Evolutionary conservation across 1,140 invertebrate genomes (phyloP).

Genomic region (Drosophila kurseongensis): DNA sequence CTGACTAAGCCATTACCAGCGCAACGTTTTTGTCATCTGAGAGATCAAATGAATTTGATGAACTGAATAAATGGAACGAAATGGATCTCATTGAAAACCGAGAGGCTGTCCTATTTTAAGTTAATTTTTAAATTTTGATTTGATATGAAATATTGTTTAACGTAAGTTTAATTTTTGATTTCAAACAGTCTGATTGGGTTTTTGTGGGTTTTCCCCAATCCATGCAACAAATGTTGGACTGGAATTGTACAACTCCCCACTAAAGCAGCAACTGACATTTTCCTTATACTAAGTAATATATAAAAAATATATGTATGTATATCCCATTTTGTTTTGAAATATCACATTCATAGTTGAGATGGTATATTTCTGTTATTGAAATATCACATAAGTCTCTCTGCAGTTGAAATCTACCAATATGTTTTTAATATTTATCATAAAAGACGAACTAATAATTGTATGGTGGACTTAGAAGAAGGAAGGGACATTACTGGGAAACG

Average conservation of each 20-base stretch:
- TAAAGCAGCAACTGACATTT: background rate
- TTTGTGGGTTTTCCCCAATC: constrained; percentile 1
- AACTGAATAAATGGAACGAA: background rate
- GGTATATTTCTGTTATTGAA: too few species aligned
- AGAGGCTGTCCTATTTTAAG: background rate
- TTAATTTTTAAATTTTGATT: background rate
- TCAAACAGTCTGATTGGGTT: background rate
- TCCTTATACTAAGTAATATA: background rate
- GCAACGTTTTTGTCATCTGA: background rate
- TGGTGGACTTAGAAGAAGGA: too few species aligned
- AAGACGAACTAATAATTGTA: too few species aligned
- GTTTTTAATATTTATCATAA: too few species aligned
- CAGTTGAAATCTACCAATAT: too few species aligned
- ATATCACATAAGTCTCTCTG: too few species aligned
- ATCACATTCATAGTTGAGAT: too few species aligned
- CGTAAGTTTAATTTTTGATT: background rate
- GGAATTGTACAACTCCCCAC: background rate
- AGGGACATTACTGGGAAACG: too few species aligned
- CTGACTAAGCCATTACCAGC: background rate
- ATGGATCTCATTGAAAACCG: background rate
- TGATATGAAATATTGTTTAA: background rate
- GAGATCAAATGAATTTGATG: background rate
- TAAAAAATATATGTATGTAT: background rate
- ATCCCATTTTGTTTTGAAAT: background rate
- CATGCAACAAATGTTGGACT: background rate